These are phyloP conservation scores for Plectropomus leopardus DNA, from an alignment of 2,113 vertebrate species.

Conservation along the genomic window DNA sequence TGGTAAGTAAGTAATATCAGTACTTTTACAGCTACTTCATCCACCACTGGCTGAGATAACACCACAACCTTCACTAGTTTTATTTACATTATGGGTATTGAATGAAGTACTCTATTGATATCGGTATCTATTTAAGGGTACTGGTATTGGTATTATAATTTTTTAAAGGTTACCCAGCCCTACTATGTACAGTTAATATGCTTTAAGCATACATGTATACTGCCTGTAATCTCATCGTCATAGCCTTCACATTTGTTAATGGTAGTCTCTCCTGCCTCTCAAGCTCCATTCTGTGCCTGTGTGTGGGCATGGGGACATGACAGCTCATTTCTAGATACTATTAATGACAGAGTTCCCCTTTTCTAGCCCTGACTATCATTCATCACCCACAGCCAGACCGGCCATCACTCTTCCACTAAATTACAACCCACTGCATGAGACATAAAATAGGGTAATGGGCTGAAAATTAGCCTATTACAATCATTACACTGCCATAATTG, in stretches of 20 bases:
- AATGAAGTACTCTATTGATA: too few relatives aligned
- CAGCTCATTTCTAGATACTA: slow-evolving; percentile 72
- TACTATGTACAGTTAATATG: too few relatives aligned
- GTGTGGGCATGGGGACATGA: slow-evolving; percentile 53
- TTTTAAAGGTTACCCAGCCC: too few relatives aligned
- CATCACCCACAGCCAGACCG: slow-evolving; percentile 60
- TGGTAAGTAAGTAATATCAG: too few relatives aligned
- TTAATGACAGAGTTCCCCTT: slow-evolving; percentile 66
- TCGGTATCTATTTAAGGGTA: too few relatives aligned
- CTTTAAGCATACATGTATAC: neutral
- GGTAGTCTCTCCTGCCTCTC: slow-evolving; percentile 23
- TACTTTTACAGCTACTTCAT: too few relatives aligned
- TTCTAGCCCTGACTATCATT: slow-evolving; percentile 61
- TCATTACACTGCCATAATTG: slow-evolving; percentile 80
- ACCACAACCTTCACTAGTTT: too few relatives aligned
- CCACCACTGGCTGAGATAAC: too few relatives aligned
- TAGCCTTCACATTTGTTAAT: slow-evolving; percentile 9
- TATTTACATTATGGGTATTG: too few relatives aligned
- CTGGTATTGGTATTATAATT: too few relatives aligned
- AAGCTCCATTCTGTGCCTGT: slow-evolving; percentile 32
- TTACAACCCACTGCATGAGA: slow-evolving; percentile 74
- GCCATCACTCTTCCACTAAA: slow-evolving; percentile 76
- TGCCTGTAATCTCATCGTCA: neutral
- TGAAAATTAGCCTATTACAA: slow-evolving; percentile 80
- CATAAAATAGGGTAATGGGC: slow-evolving; percentile 81